Conservation (phyloP, 2,888 invertebrate genomes). For the Polymixis flavicincta region DNA sequence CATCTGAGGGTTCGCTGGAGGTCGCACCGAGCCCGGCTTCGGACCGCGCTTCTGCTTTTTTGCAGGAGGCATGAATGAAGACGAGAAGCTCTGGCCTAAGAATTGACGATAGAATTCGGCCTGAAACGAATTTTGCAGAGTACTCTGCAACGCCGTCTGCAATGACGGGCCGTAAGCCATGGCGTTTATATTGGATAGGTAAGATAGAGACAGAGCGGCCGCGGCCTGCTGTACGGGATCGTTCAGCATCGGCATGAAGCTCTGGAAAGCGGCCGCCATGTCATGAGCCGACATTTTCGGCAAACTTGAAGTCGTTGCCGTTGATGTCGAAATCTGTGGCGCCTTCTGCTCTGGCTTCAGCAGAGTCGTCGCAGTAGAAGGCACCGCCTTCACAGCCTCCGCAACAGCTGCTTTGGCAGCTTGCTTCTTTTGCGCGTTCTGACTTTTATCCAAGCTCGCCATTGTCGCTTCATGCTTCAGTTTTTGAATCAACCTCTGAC, state of each 20-base stretch:
- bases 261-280: slow-evolving; percentile 83
- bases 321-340: slow-evolving; percentile 56
- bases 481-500: slow-evolving; percentile 91
- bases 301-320: slow-evolving; percentile 65
- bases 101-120: slow-evolving; percentile 86
- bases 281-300: slow-evolving; percentile 84
- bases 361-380: slow-evolving; percentile 57
- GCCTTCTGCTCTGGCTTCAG: slow-evolving; percentile 75
- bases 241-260: slow-evolving; percentile 82
- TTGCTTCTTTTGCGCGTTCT: slow-evolving; percentile 83
- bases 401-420: slow-evolving; percentile 74
- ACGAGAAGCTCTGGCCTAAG: slow-evolving; percentile 79
- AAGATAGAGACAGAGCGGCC: slow-evolving; percentile 82
- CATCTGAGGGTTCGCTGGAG: slow-evolving; percentile 61
- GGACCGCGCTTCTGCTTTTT: slow-evolving; percentile 86
- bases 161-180: slow-evolving; percentile 80
- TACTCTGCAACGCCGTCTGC: slow-evolving; percentile 79
- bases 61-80: slow-evolving; percentile 80
- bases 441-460: slow-evolving; percentile 81
- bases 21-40: slow-evolving; percentile 68
- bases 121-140: slow-evolving; percentile 83
- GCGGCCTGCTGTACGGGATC: slow-evolving; percentile 83
- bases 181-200: slow-evolving; percentile 82
- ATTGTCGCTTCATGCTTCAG: slow-evolving; percentile 90
- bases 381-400: slow-evolving; percentile 70